Percentiles rank a stretch among this genome's conserved stretches.
phyloP scores from a whole-genome alignment of 2,797 vertebrate species.

The Cynodonichthys magdalenae region DNA sequence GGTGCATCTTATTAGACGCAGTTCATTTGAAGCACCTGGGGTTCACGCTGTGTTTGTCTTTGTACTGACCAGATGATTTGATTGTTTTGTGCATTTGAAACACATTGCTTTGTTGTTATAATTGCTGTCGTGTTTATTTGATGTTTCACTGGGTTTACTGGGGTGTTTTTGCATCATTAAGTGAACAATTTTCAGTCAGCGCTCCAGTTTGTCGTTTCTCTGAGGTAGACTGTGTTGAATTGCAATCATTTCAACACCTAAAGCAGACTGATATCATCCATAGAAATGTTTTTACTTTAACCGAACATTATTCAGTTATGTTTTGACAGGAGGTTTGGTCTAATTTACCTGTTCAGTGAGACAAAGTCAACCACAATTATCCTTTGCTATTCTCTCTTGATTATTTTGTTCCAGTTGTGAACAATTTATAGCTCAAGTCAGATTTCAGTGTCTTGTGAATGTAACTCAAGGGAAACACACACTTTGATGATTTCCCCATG shows the following conservation, averaged over 20 bases:
- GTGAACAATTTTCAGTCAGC: too few species aligned
- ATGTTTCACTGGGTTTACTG: neutral
- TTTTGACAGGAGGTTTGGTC: neutral
- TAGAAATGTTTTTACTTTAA: neutral
- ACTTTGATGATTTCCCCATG: constrained; percentile 32
- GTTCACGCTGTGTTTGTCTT: constrained; percentile 35
- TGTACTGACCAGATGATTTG: neutral
- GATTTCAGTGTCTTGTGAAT: constrained; percentile 12
- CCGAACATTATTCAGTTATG: constrained; percentile 3
- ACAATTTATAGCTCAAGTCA: neutral
- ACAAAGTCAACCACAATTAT: neutral
- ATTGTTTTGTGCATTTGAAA: constrained; percentile 27
- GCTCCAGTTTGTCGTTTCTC: too few species aligned
- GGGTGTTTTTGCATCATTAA: neutral
- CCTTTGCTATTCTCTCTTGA: neutral
- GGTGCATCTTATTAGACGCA: constrained; percentile 48
- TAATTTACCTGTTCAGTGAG: constrained; percentile 7
- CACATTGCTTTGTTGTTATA: neutral
- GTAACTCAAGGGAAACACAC: neutral
- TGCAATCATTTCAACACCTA: too few species aligned
- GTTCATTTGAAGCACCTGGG: constrained; percentile 61
- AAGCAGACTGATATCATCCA: too few species aligned
- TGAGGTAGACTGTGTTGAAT: too few species aligned
- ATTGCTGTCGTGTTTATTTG: neutral
- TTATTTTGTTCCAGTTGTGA: constrained; percentile 11